phyloP scores from a whole-genome alignment of 2,797 vertebrate genomes.

The Loris lydekkerianus region DNA sequence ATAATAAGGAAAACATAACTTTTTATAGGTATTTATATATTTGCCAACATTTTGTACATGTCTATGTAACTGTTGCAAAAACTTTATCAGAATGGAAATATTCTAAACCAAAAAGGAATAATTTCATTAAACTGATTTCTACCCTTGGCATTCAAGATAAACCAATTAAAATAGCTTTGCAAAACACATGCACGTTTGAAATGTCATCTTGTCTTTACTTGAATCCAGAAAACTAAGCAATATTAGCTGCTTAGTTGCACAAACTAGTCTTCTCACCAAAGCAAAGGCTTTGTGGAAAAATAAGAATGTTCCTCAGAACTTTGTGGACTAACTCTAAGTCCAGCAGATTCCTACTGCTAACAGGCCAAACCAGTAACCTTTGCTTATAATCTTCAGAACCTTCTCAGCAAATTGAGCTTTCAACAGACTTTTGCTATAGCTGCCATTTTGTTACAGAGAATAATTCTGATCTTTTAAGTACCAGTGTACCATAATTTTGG shows the following conservation, averaged over 20 bases:
- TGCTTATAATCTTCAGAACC: background rate
- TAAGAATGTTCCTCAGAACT: background rate
- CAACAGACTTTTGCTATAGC: background rate
- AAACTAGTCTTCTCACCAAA: background rate
- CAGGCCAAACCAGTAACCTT: slow-evolving; percentile 3
- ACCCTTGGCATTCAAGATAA: slow-evolving; percentile 6
- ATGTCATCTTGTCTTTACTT: background rate
- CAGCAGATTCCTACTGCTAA: background rate
- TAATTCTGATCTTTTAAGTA: slow-evolving; percentile 68
- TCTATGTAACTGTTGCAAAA: background rate
- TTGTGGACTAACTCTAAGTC: background rate
- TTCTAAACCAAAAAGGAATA: slow-evolving; percentile 14
- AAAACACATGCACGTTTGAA: slow-evolving; percentile 1
- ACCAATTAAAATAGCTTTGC: slow-evolving; percentile 44
- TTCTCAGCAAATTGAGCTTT: slow-evolving; percentile 53
- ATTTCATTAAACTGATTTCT: slow-evolving; percentile 40
- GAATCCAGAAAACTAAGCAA: background rate
- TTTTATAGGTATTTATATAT: background rate
- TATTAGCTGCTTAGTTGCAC: background rate
- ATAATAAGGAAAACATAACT: slow-evolving; percentile 9
- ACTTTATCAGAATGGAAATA: slow-evolving; percentile 45
- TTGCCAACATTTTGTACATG: slow-evolving; percentile 29
- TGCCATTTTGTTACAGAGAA: slow-evolving; percentile 56
- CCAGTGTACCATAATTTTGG: slow-evolving; percentile 59
- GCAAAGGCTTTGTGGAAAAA: background rate